Evolutionary conservation across 37 sponge, comb jelly and placozoan species (phyloP), one percentile per base, ranked within the genome.

Genomic region (Cladorhizidae sp.): DNA sequence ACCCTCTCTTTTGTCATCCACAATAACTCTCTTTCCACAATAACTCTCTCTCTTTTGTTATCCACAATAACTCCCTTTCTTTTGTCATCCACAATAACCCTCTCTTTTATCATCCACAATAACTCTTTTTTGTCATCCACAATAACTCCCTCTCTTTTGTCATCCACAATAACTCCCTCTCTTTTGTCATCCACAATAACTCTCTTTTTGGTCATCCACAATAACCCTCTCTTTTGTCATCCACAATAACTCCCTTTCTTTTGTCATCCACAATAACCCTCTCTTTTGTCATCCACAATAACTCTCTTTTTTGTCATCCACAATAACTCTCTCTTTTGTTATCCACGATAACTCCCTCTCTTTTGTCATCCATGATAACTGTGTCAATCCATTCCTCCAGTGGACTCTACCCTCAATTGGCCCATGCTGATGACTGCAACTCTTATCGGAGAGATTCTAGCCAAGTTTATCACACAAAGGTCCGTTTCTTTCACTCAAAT

Each of bases 361-460:
- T 43, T 3, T 38, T 26, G 8, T 33, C 38, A 5, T 41, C 49
- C 45, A 11, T 41, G 17, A 21, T 23, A 21, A 62, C 64, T 39
- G 8, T 41, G 32, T 8, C 1, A 52, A 12, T 43, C 20, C 31
- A 38, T 41, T 1, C 64, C 12, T 49, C 17, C 62, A 93, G 95
- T 94, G 97, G 97, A 0, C 87, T 96, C 54, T 96, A 96, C 79
- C 97, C 97, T 41, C 93, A 96, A 74, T 40, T 96, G 52, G 97
- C 97, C 25, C 40, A 88, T 0, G 79, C 94, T 58, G 95, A 94
- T 54, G 92, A 94, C 50, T 91, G 91, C 59, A 94, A 94, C 75
- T 86, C 95, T 20, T 91, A 84, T 68, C 55, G 88, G 22, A 94
- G 72, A 74, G 95, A 91, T 49, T 91, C 91, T 7, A 91, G 91